Evolutionary conservation across 2,797 vertebrate genomes (phyloP).

Genomic region (Myotis myotis): DNA sequence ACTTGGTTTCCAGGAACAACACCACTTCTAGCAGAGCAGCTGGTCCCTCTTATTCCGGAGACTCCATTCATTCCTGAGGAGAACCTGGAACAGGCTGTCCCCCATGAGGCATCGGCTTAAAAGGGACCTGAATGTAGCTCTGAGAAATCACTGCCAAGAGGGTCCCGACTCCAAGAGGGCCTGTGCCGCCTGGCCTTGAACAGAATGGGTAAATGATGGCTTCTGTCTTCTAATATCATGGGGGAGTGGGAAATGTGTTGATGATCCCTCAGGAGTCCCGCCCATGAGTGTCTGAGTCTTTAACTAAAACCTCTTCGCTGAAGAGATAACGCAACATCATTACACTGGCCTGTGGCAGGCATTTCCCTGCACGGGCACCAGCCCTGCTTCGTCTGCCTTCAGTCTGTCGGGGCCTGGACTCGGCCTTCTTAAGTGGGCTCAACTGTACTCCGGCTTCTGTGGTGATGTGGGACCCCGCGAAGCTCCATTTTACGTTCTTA

Average conservation of each 20-base stretch:
- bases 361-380: constrained; percentile 74
- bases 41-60: not conserved
- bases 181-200: not conserved
- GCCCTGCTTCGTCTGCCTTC: constrained; percentile 85
- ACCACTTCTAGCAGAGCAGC: not conserved
- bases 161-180: not conserved
- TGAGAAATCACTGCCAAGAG: not conserved
- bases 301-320: constrained; percentile 30
- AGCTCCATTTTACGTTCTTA: constrained; percentile 97
- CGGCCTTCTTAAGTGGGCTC: constrained; percentile 88
- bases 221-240: not conserved
- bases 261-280: not conserved
- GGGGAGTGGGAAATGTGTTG: not conserved
- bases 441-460: constrained; percentile 85
- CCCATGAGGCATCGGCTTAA: not conserved
- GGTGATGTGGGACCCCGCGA: constrained; percentile 85
- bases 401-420: constrained; percentile 85
- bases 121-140: not conserved
- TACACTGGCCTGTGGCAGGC: constrained; percentile 55
- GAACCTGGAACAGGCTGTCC: not conserved
- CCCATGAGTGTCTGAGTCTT: constrained; percentile 55
- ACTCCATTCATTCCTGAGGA: not conserved
- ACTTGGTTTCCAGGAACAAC: not conserved
- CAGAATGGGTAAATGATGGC: not conserved
- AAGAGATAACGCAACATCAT: constrained; percentile 59